phyloP scores from a whole-genome alignment of 2,113 vertebrate genomes.

The Ursus arctos region DNA sequence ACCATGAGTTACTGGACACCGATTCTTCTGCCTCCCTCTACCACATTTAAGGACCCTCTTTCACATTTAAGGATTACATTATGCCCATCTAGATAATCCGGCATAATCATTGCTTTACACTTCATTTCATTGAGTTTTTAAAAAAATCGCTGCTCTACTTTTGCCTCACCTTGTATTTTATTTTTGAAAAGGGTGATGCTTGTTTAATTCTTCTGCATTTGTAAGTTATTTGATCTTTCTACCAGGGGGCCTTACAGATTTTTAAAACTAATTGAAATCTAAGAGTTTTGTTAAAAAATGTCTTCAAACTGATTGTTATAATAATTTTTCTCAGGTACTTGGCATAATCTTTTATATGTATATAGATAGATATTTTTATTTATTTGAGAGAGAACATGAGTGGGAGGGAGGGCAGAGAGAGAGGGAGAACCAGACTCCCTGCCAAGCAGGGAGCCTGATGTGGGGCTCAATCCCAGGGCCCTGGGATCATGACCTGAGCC shows the following conservation, averaged over 20 bases:
- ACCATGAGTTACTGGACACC: not conserved
- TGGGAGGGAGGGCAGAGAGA: not conserved
- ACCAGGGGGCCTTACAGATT: not conserved
- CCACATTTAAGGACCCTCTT: not conserved
- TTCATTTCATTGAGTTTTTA: not conserved
- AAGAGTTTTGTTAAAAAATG: not conserved
- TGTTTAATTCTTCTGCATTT: not conserved
- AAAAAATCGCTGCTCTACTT: not conserved
- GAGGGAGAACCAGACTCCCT: not conserved
- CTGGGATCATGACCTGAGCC: not conserved
- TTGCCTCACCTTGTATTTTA: not conserved
- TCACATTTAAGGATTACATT: slow-evolving; percentile 19
- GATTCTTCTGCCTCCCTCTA: not conserved
- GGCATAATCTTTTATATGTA: not conserved
- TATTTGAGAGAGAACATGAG: not conserved
- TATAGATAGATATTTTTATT: not conserved
- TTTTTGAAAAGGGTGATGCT: not conserved
- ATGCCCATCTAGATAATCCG: not conserved
- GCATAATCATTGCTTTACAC: not conserved
- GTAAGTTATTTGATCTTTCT: not conserved
- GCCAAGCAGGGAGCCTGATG: not conserved
- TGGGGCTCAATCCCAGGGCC: not conserved
- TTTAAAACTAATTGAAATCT: slow-evolving; percentile 11
- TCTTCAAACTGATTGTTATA: not conserved
- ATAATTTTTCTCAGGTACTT: not conserved